phyloP scores from a whole-genome alignment of 2,797 vertebrate species.

The Eulemur rubriventer region DNA sequence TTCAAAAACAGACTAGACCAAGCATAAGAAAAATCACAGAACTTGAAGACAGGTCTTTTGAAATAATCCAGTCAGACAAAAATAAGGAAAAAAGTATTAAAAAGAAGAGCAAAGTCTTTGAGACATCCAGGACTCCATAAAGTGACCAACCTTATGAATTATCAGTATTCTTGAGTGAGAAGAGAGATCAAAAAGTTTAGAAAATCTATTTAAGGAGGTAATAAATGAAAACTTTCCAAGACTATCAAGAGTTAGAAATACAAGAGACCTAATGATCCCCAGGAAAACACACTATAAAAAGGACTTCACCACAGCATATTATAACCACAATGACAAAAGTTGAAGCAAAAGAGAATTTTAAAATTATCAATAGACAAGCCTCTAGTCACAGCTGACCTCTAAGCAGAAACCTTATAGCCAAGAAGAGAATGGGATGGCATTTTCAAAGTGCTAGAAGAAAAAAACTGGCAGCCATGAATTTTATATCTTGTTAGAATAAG shows the following conservation, averaged over 20 bases:
- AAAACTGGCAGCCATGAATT: not conserved
- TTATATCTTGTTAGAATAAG: not conserved
- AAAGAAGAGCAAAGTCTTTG: too few relatives aligned
- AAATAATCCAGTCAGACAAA: too few relatives aligned
- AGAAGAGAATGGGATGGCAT: not conserved
- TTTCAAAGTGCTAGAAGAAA: not conserved
- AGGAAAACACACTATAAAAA: not conserved
- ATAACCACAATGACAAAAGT: not conserved
- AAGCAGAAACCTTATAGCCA: not conserved
- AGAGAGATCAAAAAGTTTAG: not conserved
- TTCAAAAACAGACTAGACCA: not conserved
- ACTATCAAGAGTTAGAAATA: not conserved
- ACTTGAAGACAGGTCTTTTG: not conserved
- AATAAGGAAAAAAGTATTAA: too few relatives aligned
- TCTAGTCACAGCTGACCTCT: not conserved
- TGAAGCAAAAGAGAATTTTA: not conserved
- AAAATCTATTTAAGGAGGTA: not conserved
- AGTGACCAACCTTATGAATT: not conserved
- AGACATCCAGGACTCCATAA: too few relatives aligned
- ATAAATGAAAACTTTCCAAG: not conserved
- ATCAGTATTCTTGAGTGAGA: not conserved
- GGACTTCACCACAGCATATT: not conserved
- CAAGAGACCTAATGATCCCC: not conserved
- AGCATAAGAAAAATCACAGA: not conserved
- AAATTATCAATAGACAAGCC: not conserved